Base-by-base conservation (phyloP, 2,888 invertebrate genomes). In the Cheilosia vulpina region DNA sequence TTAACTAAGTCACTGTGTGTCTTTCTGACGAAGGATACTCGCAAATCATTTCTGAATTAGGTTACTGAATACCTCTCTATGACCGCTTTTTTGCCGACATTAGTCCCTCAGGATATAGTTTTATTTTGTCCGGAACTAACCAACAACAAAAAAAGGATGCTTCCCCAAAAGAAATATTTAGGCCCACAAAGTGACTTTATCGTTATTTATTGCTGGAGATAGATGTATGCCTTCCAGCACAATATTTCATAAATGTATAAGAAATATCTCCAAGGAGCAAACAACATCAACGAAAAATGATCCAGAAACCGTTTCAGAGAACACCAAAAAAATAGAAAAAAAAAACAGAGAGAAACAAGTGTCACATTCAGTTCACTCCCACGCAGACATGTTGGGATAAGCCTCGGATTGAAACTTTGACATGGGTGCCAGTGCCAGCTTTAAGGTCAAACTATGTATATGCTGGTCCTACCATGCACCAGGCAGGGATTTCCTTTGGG, bases 371-470 rank as follows among this genome's bases (percentile, higher is more conserved):
- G 69, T 80, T 75, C 75, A 65, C 80, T 84, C 58, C 47, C 11
- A 53, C 65, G 71, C 9, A 60, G 73, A 84, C 75, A 84, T 66
- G 47, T 75, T 71, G 71, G 84, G 80, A 84, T 84, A 84, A 84
- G 75, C 84, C 71, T 17, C 21, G 55, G 84, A 76, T 85, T 71
- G 80, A 75, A 80, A 80, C 69, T 85, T 80, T 80, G 80, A 85
- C 80, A 80, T 75, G 84, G 58, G 68, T 73, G 50, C 3, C 38
- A 38, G 11, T 38, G 38, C 4, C 11, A 27, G 73, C 73, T 73
- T 65, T 52, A 80, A 73, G 80, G 79, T 75, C 75, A 84, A 53
- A 52, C 75, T 21, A 38, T 27, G 27, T 27, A 27, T 34, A 11
- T 34, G 11, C 13, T 38, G 38, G 11, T 38, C 38, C 4, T 38